A percentile compares a stretch with the other conserved stretches of the same genome.
phyloP scores from a whole-genome alignment of 2,797 vertebrate genomes.

The Triplophysa yarkandensis region DNA sequence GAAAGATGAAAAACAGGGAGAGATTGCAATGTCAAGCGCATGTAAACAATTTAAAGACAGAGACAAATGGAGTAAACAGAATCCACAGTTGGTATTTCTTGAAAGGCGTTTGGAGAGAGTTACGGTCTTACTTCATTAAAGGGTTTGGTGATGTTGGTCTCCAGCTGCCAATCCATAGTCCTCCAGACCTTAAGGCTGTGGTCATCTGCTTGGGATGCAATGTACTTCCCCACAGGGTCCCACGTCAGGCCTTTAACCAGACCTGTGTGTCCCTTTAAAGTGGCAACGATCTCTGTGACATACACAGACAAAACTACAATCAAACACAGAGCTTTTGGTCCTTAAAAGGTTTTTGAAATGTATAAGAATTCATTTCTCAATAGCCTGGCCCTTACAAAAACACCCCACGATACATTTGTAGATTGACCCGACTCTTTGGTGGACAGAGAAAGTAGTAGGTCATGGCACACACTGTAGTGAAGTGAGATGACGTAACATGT shows the following conservation, averaged over 20 bases:
- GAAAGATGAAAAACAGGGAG: slow-evolving; percentile 6
- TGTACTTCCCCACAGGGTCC: slow-evolving; percentile 98
- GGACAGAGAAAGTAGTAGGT: too few relatives aligned
- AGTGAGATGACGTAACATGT: too few relatives aligned
- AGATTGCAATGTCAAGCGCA: neutral
- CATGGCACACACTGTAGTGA: too few relatives aligned
- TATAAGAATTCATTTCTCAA: too few relatives aligned
- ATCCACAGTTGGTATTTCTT: neutral
- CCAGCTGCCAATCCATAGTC: slow-evolving; percentile 97
- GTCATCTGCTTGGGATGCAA: slow-evolving; percentile 97
- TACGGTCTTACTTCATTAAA: slow-evolving; percentile 86
- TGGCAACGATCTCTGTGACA: slow-evolving; percentile 88
- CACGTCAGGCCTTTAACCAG: slow-evolving; percentile 97
- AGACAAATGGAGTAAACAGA: neutral
- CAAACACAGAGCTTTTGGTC: neutral
- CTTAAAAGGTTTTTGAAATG: too few relatives aligned
- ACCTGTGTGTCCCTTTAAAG: slow-evolving; percentile 92
- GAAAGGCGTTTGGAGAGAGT: neutral
- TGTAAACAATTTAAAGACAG: neutral
- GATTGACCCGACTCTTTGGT: too few relatives aligned
- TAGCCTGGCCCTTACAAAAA: too few relatives aligned
- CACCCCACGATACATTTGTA: too few relatives aligned
- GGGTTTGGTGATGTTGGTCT: slow-evolving; percentile 97
- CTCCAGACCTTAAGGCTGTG: slow-evolving; percentile 96
- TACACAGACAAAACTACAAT: slow-evolving; percentile 5